Evolutionary conservation across 2,797 vertebrate species (phyloP).

Genomic region (Chlorospingus flavigularis): DNA sequence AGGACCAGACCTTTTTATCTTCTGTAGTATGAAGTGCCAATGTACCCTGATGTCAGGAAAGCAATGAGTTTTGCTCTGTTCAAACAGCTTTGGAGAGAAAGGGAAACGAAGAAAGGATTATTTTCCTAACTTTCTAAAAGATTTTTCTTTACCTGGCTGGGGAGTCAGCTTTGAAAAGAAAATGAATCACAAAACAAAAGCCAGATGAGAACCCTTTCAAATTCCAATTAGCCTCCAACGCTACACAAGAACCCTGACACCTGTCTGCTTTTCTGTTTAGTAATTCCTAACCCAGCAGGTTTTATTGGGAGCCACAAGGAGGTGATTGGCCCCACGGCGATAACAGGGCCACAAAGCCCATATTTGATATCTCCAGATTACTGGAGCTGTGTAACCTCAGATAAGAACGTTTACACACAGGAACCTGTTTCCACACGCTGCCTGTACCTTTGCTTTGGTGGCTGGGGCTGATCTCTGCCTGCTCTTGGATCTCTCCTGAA

Average conservation of each 20-base stretch:
- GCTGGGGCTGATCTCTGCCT: constrained; percentile 68
- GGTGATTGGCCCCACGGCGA: accelerated
- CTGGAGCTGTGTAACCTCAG: background rate
- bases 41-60: background rate
- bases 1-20: background rate
- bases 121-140: background rate
- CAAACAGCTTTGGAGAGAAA: background rate
- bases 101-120: background rate
- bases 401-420: background rate
- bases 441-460: constrained; percentile 77
- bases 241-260: background rate
- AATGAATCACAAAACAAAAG: background rate
- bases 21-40: background rate
- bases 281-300: background rate
- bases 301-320: background rate
- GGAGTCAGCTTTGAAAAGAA: background rate
- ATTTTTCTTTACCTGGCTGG: background rate
- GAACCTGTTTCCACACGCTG: background rate
- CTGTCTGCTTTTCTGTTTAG: background rate
- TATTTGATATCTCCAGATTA: background rate
- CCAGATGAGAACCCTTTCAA: background rate
- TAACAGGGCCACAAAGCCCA: background rate
- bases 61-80: background rate
- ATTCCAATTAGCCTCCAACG: background rate
- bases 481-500: constrained; percentile 78